A percentile compares a stretch with the other conserved stretches of the same genome.
Conservation (phyloP, 2,888 invertebrate species). For the Chloroclysta siterata region DNA sequence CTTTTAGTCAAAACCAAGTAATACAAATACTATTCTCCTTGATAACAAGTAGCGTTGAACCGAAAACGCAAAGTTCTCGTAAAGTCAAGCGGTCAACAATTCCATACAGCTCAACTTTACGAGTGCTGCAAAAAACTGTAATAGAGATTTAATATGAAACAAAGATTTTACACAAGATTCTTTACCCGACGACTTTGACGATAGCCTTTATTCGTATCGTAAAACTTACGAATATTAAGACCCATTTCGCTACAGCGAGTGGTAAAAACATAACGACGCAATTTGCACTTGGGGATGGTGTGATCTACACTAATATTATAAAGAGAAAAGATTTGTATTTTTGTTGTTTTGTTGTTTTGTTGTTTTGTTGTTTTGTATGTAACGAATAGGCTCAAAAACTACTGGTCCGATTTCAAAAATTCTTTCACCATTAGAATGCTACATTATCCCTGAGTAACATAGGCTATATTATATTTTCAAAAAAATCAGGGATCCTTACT, state of each 20-base stretch:
- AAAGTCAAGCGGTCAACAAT: slow-evolving; percentile 39
- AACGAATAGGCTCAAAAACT: too few relatives aligned
- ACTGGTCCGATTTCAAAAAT: too few relatives aligned
- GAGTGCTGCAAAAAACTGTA: slow-evolving; percentile 49
- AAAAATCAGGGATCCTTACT: too few relatives aligned
- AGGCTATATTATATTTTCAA: too few relatives aligned
- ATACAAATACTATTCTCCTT: not conserved
- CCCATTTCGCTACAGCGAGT: slow-evolving; percentile 38
- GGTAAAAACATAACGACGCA: slow-evolving; percentile 47
- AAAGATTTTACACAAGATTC: slow-evolving; percentile 40
- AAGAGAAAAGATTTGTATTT: too few relatives aligned
- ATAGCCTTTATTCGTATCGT: slow-evolving; percentile 42
- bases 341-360: too few relatives aligned
- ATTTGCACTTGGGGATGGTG: slow-evolving; percentile 39
- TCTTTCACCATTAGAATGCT: too few relatives aligned
- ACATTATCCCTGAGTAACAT: too few relatives aligned
- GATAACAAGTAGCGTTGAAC: slow-evolving; percentile 5
- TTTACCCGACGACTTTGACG: slow-evolving; percentile 27
- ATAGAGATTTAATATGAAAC: slow-evolving; percentile 54
- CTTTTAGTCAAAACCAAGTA: not conserved
- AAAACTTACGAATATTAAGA: slow-evolving; percentile 44
- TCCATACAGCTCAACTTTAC: slow-evolving; percentile 54
- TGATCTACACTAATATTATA: too few relatives aligned
- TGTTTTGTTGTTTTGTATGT: too few relatives aligned
- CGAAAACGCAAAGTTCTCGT: slow-evolving; percentile 5